Base-by-base conservation (phyloP, 2,888 invertebrate genomes). In the Plusia festucae region DNA sequence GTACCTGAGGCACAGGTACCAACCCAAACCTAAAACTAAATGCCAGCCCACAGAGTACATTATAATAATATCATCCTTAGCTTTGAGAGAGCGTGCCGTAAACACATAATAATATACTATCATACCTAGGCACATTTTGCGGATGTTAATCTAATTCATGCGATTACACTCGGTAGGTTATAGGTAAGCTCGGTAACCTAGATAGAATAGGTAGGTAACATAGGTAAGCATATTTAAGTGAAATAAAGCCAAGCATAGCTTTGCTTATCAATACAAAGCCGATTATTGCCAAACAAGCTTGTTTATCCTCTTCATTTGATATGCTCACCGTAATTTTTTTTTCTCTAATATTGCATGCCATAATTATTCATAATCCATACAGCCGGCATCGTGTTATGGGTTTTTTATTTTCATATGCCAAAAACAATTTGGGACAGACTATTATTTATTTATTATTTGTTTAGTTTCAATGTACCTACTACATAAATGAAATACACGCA, bases 211-310 rank as follows among this genome's bases (percentile, higher is more conserved):
- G n/a, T n/a, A n/a, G n/a, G n/a, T n/a, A n/a, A n/a, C n/a, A n/a
- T n/a, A n/a, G n/a, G n/a, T 30, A 15, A 59, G 51, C 55, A 65
- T 65, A 70, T 64, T 73, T 70, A 32, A 73, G 63, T 70, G 66
- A 73, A 76, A 75, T 69, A 75, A 64, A 62, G 60, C 20, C 62
- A 40, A 53, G 60, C 44, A 22, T 70, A 51, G 53, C 51, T 60
- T 60, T 54, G 66, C 59, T 70, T 74, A 70, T 73, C 70, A 66
- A 60, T 9, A 75, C 75, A 73, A 75, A 70, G 70, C 75, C 73
- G 75, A 75, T 75, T 75, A 66, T 49, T 60, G 60, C 62, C 73
- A 75, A 70, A 73, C 58, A 67, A 60, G 73, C 67, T 67, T 71
- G 53, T 62, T 62, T 63, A 70, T 75, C 67, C 54, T n/a, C n/a